Base-by-base conservation (phyloP, 2,797 vertebrate species). In the Mastacembelus armatus region DNA sequence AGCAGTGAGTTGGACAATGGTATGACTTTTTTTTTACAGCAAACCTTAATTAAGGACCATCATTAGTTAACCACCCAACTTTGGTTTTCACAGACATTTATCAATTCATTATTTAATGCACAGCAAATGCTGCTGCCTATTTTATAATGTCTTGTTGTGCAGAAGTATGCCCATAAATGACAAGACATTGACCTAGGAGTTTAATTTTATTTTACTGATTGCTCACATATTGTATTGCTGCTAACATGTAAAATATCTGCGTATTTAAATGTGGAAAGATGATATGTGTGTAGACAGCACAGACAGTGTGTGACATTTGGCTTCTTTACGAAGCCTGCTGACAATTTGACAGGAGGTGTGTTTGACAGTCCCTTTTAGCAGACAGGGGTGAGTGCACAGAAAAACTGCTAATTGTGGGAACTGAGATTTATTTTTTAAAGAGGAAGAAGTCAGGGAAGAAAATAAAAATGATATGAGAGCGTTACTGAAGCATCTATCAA, bases 401-500 rank as follows among this genome's bases (percentile, higher is more conserved):
- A 52, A 58, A 71, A 40, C 16, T 19, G 11, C 11, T 4, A 44
- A 59, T 4, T 10, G 2, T 5, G 8, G 22, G 26, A 32, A 36
- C 44, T 47, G 16, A 12, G 30, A 40, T 39, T 36, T 0, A 43
- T 47, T 55, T 55, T 7, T 50, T 18, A 43, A 22, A 60, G 27
- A 29, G 14, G 22, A 57, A 50, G 39, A 44, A 67, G 29, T 52
- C 0, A 2, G 47, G n/a, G 38, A 40, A 71, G 19, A 2, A 51
- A 56, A 64, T 11, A 3, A 49, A 68, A 54, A 19, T 4, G 16
- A 39, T 19, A n/a, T 14, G 26, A 66, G 19, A 56, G 30, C 12
- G 45, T 30, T 15, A 59, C 33, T 19, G 49, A 54, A 64, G 49
- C 69, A 83, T 89, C 85, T 74, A 80, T 87, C 85, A 84, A 64